A percentile compares a stretch with the other conserved stretches of the same genome.
Conservation (phyloP, 2,797 vertebrate genomes). For the Gallinago nigripennis region DNA sequence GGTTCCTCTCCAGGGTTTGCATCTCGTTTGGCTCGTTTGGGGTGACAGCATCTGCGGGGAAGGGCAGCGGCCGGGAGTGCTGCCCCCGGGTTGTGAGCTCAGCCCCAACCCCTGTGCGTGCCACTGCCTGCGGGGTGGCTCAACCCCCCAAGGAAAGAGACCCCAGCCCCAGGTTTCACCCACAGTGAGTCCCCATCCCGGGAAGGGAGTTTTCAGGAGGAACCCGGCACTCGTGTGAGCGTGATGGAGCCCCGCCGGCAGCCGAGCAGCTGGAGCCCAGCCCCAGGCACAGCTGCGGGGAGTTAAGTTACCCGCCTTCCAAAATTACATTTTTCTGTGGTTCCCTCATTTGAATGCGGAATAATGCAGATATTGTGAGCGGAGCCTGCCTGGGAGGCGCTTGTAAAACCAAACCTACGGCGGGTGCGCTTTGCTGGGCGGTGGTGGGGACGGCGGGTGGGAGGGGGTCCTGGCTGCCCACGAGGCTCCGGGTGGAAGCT, state of each 20-base stretch:
- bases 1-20: neutral
- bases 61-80: rapidly evolving
- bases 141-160: neutral
- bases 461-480: neutral
- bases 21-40: neutral
- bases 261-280: slow-evolving; percentile 54
- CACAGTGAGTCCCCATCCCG: slow-evolving; percentile 6
- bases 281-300: slow-evolving; percentile 56
- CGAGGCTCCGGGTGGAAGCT: neutral
- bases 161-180: neutral
- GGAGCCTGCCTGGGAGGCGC: neutral
- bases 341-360: slow-evolving; percentile 55
- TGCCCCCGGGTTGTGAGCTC: neutral
- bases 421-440: neutral
- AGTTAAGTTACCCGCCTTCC: slow-evolving; percentile 27
- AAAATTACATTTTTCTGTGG: slow-evolving; percentile 60
- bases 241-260: slow-evolving; percentile 3
- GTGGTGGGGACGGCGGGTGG: rapidly evolving
- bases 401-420: neutral
- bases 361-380: slow-evolving; percentile 53
- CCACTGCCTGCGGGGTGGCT: neutral
- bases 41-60: neutral
- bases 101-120: rapidly evolving
- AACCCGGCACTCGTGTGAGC: neutral
- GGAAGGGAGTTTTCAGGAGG: slow-evolving; percentile 3